Percentiles rank a stretch among this genome's conserved stretches.
phyloP scores from a whole-genome alignment of 2,888 invertebrate genomes.

The Hartigia nigra region DNA sequence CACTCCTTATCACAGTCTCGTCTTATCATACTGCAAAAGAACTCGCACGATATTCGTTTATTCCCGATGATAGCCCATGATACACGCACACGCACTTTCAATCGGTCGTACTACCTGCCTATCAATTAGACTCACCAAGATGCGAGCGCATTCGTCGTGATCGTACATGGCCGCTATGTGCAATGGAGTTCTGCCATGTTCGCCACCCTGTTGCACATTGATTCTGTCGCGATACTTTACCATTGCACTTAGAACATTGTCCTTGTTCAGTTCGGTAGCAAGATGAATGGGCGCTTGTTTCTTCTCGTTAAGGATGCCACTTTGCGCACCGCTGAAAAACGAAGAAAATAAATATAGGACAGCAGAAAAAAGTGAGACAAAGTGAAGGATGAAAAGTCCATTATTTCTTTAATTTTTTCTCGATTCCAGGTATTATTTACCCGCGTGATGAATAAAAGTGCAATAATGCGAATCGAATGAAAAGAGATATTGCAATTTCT shows the following conservation, averaged over 20 bases:
- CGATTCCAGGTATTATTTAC: too few species aligned
- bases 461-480: too few species aligned
- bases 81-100: too few species aligned
- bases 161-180: slow-evolving; percentile 89
- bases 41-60: too few species aligned
- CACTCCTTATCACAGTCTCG: too few species aligned
- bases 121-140: slow-evolving; percentile 74
- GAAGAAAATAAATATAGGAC: not conserved
- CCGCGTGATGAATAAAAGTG: too few species aligned
- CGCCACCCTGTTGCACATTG: slow-evolving; percentile 81
- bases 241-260: slow-evolving; percentile 76
- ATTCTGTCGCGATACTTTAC: slow-evolving; percentile 76
- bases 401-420: too few species aligned
- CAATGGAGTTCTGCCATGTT: slow-evolving; percentile 83
- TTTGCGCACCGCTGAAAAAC: slow-evolving; percentile 73
- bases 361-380: too few species aligned
- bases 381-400: too few species aligned
- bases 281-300: slow-evolving; percentile 84
- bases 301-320: slow-evolving; percentile 79
- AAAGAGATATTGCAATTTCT: slow-evolving; percentile 54
- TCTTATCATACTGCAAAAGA: too few species aligned
- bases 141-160: slow-evolving; percentile 82
- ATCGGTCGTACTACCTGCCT: too few species aligned
- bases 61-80: too few species aligned
- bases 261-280: slow-evolving; percentile 82